These are phyloP conservation scores for Drosophila emarginata DNA, from an alignment of 2,888 invertebrate genomes.

Conservation along the genomic window DNA sequence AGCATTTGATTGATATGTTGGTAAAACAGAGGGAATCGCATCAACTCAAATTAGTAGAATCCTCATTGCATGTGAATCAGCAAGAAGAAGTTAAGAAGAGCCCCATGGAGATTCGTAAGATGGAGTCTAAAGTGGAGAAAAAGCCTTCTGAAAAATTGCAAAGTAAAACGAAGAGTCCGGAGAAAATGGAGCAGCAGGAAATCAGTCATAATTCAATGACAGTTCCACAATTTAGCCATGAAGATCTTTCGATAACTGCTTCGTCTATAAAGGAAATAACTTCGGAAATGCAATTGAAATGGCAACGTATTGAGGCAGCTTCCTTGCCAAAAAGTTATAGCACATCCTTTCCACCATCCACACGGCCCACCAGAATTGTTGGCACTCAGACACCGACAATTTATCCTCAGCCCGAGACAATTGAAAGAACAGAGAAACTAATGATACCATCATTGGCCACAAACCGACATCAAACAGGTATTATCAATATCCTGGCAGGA, in stretches of 20 bases:
- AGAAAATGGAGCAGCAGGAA: background rate
- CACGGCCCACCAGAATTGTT: background rate
- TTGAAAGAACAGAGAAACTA: background rate
- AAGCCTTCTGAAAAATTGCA: background rate
- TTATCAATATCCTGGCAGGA: slow-evolving; percentile 40
- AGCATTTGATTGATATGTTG: background rate
- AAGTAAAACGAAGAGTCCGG: background rate
- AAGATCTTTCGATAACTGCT: background rate
- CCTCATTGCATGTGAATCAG: background rate
- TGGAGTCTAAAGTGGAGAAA: background rate
- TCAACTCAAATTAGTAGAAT: background rate
- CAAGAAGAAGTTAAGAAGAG: background rate
- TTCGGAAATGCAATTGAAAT: slow-evolving; percentile 10
- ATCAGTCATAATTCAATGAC: background rate
- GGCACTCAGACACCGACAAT: background rate
- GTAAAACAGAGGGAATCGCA: background rate
- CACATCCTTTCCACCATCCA: background rate
- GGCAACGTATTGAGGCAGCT: slow-evolving; percentile 47
- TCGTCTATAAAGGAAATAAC: background rate
- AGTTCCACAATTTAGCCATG: background rate
- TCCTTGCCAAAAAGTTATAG: slow-evolving; percentile 44
- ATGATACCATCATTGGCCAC: background rate
- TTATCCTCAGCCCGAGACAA: background rate
- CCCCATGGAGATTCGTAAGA: background rate
- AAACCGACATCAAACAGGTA: background rate